A percentile compares a stretch with the other conserved stretches of the same genome.
Conservation (phyloP, 2,113 vertebrate genomes). For the Podarcis muralis region DNA sequence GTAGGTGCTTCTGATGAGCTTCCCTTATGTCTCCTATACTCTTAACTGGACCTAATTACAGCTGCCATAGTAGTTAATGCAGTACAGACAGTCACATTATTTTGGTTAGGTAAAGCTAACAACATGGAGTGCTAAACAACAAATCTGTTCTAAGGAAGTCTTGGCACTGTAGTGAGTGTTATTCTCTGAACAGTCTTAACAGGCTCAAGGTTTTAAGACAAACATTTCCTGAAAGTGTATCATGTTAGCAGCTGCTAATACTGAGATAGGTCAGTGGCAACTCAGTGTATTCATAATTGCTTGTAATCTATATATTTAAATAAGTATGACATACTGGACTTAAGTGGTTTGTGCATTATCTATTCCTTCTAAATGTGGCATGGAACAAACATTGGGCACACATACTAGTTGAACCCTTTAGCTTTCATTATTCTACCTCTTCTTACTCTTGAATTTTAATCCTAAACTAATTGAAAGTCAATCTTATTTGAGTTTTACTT, state of each 20-base stretch:
- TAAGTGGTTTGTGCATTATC: not conserved
- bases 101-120: not conserved
- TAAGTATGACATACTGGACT: not conserved
- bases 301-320: not conserved
- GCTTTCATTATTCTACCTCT: not conserved
- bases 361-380: not conserved
- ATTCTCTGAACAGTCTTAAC: not conserved
- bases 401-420: not conserved
- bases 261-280: not conserved
- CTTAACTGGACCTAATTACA: not conserved
- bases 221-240: not conserved
- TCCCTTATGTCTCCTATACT: not conserved
- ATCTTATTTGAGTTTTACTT: not conserved
- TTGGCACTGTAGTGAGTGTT: not conserved
- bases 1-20: not conserved
- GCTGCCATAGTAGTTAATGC: not conserved
- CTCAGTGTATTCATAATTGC: not conserved
- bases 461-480: not conserved
- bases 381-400: not conserved
- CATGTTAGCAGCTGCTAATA: not conserved
- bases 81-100: not conserved
- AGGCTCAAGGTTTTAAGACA: not conserved
- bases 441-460: not conserved
- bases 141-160: not conserved
- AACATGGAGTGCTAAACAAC: not conserved